Base-by-base conservation (phyloP, 2,797 vertebrate genomes). In the Geotrypetes seraphini region DNA sequence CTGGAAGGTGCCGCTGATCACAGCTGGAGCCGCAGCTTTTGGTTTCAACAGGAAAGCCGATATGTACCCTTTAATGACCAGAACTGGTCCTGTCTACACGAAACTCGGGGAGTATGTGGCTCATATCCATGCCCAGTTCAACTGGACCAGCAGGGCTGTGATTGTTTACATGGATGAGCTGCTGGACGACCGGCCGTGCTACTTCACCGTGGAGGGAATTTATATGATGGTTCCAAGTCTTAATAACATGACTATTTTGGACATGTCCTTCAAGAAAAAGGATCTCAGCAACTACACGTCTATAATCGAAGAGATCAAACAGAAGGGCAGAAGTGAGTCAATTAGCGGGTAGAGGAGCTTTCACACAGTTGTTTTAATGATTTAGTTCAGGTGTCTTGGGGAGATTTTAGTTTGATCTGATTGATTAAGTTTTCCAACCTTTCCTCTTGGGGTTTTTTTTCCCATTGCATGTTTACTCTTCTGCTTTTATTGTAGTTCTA, bases 1-100 rank as follows among this genome's bases (percentile, higher is more conserved):
- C 57, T 96, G 94, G 94, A 71, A 65, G 0, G 66, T 96, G 3
- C 92, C 94, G 2, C 76, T 95, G 66, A 69, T 96, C 7, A 97
- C 94, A 0, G 93, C 90, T 0, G 94, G 90, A 0, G 91, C 90
- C 1, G 73, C 89, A 0, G 92, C 92, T 0, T 52, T 82, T 16
- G 91, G 84, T 3, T 94, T 95, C 26, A 31, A 73, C 4, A 30
- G 48, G 28, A 80, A 74, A 20, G 51, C 10, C 0, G 63, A 50
- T 1, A 55, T 73, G 7, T 95, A 73, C 53, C 63, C 71, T 0
- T 74, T 87, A 28, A 84, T 86, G 61, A 93, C 93, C 15, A 88
- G 95, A 34, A 75, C 82, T 0, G 94, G 94, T 1, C 91, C 90
- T 7, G 92, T 90, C 3, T 85, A 96, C 64, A 80, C 68, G 45